Conservation (phyloP, 2,113 vertebrate genomes). For the Cricetomys ansorgei region DNA sequence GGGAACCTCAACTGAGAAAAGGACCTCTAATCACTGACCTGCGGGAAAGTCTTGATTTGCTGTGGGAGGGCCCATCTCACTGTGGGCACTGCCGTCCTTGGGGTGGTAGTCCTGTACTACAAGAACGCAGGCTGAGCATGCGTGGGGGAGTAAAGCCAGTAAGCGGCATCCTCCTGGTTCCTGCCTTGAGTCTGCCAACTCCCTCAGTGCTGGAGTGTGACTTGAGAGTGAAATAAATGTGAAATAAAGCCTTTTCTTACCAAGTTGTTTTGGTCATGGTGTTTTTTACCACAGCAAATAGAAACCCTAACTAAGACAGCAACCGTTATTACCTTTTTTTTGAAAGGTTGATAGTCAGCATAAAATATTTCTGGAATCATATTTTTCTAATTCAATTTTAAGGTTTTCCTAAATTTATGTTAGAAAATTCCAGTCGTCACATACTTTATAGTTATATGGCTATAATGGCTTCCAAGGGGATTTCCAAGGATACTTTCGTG, state of each 20-base stretch:
- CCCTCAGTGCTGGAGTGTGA: not conserved
- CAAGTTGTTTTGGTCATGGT: not conserved
- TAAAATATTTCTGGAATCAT: not conserved
- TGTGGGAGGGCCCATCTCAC: not conserved
- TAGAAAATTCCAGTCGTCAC: not conserved
- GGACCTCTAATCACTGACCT: not conserved
- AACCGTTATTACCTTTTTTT: not conserved
- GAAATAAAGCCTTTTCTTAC: too few relatives aligned
- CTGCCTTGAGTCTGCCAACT: not conserved
- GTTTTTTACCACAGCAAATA: not conserved
- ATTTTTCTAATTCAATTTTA: constrained; percentile 59
- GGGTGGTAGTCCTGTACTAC: not conserved
- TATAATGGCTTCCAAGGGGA: not conserved
- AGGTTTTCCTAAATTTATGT: constrained; percentile 27
- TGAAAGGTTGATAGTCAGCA: not conserved
- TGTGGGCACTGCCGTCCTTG: not conserved
- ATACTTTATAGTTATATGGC: constrained; percentile 12
- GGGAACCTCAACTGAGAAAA: not conserved
- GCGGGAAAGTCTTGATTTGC: not conserved
- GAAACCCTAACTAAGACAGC: not conserved
- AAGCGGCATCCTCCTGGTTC: too few relatives aligned
- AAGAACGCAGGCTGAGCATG: not conserved
- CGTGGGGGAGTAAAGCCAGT: not conserved
- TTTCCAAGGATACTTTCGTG: constrained; percentile 42
- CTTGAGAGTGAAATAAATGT: too few relatives aligned